Conservation (phyloP, 2,888 invertebrate species). For the Pandemis corylana region DNA sequence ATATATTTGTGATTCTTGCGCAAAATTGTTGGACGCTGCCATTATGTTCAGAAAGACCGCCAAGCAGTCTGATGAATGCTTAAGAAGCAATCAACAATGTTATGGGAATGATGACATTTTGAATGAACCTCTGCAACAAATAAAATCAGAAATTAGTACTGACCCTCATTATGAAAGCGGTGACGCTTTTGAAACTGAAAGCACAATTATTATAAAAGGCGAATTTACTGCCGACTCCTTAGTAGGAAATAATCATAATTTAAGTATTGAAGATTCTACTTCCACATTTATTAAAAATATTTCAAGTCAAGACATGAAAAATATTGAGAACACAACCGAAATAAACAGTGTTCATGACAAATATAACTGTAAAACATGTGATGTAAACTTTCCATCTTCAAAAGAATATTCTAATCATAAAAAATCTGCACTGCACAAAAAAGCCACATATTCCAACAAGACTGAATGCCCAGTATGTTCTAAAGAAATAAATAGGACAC, state of each 20-base stretch:
- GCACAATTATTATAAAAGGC: conserved; percentile 12
- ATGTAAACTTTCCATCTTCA: conserved; percentile 13
- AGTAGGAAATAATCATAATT: neutral
- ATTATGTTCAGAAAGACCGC: conserved; percentile 42
- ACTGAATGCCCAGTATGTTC: conserved; percentile 39
- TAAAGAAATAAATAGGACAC: conserved; percentile 37
- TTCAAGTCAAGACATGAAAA: neutral
- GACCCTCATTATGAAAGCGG: neutral
- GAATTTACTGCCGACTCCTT: conserved; percentile 24
- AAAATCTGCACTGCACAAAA: conserved; percentile 23
- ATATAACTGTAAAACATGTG: conserved; percentile 28
- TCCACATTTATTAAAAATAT: neutral
- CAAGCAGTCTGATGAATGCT: conserved; percentile 34
- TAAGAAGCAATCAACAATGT: conserved; percentile 5
- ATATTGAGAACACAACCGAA: neutral
- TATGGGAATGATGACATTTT: neutral
- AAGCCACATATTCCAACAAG: conserved; percentile 25
- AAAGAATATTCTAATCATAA: conserved; percentile 27
- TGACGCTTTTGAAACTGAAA: neutral
- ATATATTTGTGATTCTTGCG: conserved; percentile 39
- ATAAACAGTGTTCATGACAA: neutral
- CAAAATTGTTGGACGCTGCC: conserved; percentile 40
- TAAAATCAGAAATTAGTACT: conserved; percentile 10
- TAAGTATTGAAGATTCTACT: neutral
- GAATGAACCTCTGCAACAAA: neutral